Percentiles rank a stretch among this genome's conserved stretches.
Conservation (phyloP, 2,113 vertebrate species). For the Empidonax traillii region DNA sequence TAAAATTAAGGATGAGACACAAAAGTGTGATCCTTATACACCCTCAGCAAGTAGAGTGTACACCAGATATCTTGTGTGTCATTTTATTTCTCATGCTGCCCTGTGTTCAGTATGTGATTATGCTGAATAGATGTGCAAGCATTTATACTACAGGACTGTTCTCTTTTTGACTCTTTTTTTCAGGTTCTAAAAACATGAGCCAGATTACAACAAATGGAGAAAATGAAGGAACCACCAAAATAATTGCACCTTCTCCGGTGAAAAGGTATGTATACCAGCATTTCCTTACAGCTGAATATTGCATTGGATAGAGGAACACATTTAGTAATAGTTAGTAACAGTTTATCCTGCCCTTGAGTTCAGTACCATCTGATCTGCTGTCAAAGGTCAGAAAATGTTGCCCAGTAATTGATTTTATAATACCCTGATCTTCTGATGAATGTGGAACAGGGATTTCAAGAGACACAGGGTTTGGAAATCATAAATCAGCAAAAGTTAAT, state of each 20-base stretch:
- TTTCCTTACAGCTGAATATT: not conserved
- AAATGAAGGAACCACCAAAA: constrained; percentile 78
- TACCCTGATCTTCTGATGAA: not conserved
- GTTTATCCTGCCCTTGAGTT: not conserved
- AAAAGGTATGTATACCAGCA: constrained; percentile 73
- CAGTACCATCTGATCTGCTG: not conserved
- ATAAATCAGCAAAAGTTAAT: not conserved
- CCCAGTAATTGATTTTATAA: not conserved
- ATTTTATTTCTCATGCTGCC: not conserved
- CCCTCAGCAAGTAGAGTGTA: not conserved
- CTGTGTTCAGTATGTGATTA: not conserved
- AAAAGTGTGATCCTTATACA: not conserved
- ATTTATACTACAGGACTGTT: not conserved
- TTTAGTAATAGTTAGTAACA: not conserved
- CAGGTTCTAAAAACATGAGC: constrained; percentile 73
- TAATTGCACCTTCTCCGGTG: constrained; percentile 77
- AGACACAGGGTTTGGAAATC: not conserved
- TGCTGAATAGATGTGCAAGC: not conserved
- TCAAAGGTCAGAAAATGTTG: not conserved
- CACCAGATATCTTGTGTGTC: not conserved
- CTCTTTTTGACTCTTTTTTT: not conserved
- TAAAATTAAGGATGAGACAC: not conserved
- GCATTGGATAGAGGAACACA: not conserved
- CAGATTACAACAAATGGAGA: constrained; percentile 68
- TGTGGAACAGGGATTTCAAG: not conserved